Percentiles rank a stretch among this genome's conserved stretches.
These are phyloP conservation scores for Plemyria rubiginata DNA, from an alignment of 2,888 invertebrate species.

Conservation along the genomic window DNA sequence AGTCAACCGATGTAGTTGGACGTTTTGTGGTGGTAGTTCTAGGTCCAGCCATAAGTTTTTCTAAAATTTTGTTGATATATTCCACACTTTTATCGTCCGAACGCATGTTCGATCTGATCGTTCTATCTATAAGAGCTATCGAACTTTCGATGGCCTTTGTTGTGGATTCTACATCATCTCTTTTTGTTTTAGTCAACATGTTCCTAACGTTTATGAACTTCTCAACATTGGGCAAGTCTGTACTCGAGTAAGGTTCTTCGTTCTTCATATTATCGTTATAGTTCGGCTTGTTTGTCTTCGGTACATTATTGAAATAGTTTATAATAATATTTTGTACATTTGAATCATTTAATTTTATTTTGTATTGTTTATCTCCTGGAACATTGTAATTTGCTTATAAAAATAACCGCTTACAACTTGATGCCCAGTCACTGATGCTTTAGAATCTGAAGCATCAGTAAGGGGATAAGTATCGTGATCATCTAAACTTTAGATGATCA, in stretches of 20 bases:
- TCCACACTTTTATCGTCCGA: conserved; percentile 38
- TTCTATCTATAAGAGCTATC: neutral
- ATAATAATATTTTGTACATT: conserved; percentile 20
- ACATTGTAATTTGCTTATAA: conserved; percentile 6
- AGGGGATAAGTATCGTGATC: too few species aligned
- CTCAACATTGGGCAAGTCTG: conserved; percentile 8
- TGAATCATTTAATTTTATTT: conserved; percentile 19
- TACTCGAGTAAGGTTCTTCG: conserved; percentile 1
- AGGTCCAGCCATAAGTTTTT: conserved; percentile 45
- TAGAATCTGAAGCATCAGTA: too few species aligned
- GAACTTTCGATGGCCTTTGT: conserved; percentile 5
- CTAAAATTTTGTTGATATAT: conserved; percentile 48
- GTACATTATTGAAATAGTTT: conserved; percentile 30
- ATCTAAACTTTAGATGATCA: too few species aligned
- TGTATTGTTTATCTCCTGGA: conserved; percentile 19
- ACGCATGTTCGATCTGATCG: neutral
- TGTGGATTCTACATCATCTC: conserved; percentile 15
- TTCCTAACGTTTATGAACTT: conserved; percentile 19
- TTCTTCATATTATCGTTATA: neutral
- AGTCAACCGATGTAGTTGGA: conserved; percentile 27
- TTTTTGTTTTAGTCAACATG: conserved; percentile 16
- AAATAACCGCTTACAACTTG: too few species aligned
- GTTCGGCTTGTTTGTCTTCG: conserved; percentile 29
- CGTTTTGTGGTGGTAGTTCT: conserved; percentile 34
- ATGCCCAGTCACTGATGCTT: too few species aligned